Evolutionary conservation across 2,797 vertebrate genomes (phyloP).

Genomic region (Poecilia gillii): DNA sequence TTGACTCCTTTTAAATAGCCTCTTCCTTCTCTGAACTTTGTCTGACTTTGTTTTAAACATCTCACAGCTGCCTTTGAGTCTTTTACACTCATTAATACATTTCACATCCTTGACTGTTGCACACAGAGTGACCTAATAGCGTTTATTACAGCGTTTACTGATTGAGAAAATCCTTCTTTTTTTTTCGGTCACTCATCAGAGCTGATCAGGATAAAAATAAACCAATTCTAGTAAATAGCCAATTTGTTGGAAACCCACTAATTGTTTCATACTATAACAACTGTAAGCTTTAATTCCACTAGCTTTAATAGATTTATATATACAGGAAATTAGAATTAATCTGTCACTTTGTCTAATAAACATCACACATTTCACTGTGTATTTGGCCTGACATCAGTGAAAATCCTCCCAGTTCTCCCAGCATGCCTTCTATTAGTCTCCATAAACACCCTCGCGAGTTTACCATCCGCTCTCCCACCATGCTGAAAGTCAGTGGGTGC

Average conservation of each 20-base stretch:
- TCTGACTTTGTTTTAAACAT: not conserved
- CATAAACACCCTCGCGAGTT: constrained; percentile 64
- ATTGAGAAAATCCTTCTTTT: not conserved
- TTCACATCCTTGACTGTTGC: not conserved
- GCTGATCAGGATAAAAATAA: not conserved
- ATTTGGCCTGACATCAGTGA: not conserved
- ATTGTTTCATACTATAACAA: not conserved
- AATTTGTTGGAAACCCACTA: not conserved
- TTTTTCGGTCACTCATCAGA: not conserved
- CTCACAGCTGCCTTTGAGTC: not conserved
- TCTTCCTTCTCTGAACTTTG: not conserved
- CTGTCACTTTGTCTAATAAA: not conserved
- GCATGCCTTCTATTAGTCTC: constrained; percentile 65
- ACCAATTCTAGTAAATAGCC: not conserved
- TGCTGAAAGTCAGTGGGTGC: constrained; percentile 54
- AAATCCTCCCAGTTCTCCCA: constrained; percentile 45
- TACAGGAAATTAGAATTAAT: not conserved
- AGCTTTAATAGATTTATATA: not conserved
- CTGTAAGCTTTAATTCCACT: not conserved
- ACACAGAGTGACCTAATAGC: not conserved
- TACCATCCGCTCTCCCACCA: constrained; percentile 50
- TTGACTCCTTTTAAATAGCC: not conserved
- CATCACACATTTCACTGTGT: constrained; percentile 6
- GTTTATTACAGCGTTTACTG: not conserved
- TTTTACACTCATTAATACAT: not conserved